Percentiles rank a stretch among this genome's conserved stretches.
These are phyloP conservation scores for Charaxes varanes DNA, from an alignment of 1,140 invertebrate genomes.

Conservation along the genomic window DNA sequence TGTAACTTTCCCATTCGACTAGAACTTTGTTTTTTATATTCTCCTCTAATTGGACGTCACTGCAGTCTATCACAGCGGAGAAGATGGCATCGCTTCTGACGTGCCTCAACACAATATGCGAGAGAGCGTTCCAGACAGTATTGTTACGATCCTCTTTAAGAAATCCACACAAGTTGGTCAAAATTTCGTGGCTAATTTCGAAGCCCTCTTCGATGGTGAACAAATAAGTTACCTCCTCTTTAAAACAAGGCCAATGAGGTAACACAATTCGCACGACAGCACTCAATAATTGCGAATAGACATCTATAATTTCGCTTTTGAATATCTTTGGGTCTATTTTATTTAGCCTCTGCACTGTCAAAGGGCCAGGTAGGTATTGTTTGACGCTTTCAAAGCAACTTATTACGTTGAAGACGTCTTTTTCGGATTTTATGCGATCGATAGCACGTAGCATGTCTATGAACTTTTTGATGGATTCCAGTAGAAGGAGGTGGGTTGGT, in stretches of 20 bases:
- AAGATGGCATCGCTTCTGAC: constrained; percentile 76
- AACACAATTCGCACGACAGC: constrained; percentile 22
- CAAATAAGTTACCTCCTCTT: constrained; percentile 55
- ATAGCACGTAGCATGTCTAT: constrained; percentile 43
- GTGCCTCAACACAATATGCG: constrained; percentile 66
- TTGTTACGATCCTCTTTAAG: constrained; percentile 60
- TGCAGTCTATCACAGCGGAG: constrained; percentile 61
- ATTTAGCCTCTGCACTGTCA: constrained; percentile 77
- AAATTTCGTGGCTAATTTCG: constrained; percentile 68
- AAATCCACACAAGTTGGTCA: constrained; percentile 62
- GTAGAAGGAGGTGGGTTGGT: constrained; percentile 5
- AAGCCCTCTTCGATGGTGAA: constrained; percentile 74
- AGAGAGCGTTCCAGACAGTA: constrained; percentile 40
- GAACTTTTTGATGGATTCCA: constrained; percentile 13
- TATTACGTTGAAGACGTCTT: constrained; percentile 48
- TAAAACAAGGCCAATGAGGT: constrained; percentile 38
- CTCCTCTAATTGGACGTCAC: constrained; percentile 11
- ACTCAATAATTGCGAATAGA: constrained; percentile 26
- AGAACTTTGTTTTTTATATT: constrained; percentile 15
- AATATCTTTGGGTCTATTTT: constrained; percentile 30
- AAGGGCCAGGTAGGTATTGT: constrained; percentile 75
- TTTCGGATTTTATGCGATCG: constrained; percentile 55
- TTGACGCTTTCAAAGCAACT: constrained; percentile 30
- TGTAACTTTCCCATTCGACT: constrained; percentile 70
- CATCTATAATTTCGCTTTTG: constrained; percentile 17